phyloP scores from a whole-genome alignment of 2,113 vertebrate genomes.

The Budorcas taxicolor region DNA sequence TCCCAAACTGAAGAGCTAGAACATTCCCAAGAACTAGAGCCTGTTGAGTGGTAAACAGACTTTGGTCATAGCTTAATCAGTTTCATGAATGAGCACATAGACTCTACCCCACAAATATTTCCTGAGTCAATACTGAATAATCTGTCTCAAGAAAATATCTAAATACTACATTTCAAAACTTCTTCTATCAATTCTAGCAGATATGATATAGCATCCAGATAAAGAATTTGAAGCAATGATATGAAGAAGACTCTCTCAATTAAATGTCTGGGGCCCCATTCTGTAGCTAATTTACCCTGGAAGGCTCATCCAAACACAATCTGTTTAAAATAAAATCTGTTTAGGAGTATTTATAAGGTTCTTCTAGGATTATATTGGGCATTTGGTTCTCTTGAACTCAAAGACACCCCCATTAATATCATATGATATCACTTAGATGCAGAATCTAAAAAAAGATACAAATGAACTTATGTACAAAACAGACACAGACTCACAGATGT shows the following conservation, averaged over 20 bases:
- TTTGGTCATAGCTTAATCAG: not conserved
- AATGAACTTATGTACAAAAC: not conserved
- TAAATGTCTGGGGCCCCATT: not conserved
- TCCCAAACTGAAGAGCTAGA: not conserved
- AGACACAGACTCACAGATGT: not conserved
- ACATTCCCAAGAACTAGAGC: not conserved
- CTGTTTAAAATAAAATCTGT: slow-evolving; percentile 28
- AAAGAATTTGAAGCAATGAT: slow-evolving; percentile 22
- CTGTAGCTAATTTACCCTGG: not conserved
- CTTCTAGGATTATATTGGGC: not conserved
- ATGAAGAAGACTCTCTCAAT: not conserved
- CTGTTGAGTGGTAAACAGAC: not conserved
- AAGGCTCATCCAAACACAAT: slow-evolving; percentile 23
- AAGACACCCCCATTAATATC: not conserved
- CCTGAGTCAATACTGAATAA: not conserved
- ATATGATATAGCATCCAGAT: not conserved
- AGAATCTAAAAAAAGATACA: not conserved
- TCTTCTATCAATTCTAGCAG: not conserved
- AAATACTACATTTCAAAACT: not conserved
- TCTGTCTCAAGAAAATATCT: not conserved
- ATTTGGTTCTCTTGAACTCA: slow-evolving; percentile 12
- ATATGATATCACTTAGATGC: not conserved
- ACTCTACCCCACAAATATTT: not conserved
- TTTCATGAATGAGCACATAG: not conserved
- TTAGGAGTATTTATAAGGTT: not conserved